Evolutionary conservation across 2,113 vertebrate species (phyloP), one percentile per base, ranked within the genome.

Genomic region (Rhipidura dahli): DNA sequence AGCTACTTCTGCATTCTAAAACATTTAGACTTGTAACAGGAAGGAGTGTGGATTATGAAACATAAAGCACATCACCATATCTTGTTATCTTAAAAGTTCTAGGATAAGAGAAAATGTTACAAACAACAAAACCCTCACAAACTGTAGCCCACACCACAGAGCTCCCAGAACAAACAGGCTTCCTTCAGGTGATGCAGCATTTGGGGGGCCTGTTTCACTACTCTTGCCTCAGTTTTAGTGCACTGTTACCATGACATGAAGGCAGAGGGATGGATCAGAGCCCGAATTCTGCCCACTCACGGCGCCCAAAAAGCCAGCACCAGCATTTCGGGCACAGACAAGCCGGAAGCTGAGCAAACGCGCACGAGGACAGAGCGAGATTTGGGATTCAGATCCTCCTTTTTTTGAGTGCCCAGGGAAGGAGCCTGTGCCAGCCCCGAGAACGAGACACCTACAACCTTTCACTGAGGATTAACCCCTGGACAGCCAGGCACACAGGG

Each of bases 401-500:
- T 75, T 59, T 18, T 50, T 49, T 0, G 0, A 66, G 56, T 24
- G 65, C 23, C 68, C 3, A 2, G 51, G 51, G 23, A 78, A 81
- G 45, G 26, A 92, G 14, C 2, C 0, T 45, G 64, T 57, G 68
- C 56, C 60, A 91, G 47, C 20, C 30, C 2, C 3, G 26, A 73
- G 56, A 71, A 57, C 15, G 51, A 84, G 75, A 71, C 57, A 64
- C 75, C 63, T 65, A 28, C 40, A 69, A 7, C 14, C 39, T 77
- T 73, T 24, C 50, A 23, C 33, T 20, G 49, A 64, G 14, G 33
- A 72, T 40, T 50, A 77, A 69, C 18, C 39, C n/a, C 28, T 3
- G 5, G 7, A 22, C 21, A 73, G 54, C 26, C 71, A 65, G 31
- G 57, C 0, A 0, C 26, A 27, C 11, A 5, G 0, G 0, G 59